Evolutionary conservation across 1,140 invertebrate genomes (phyloP).

Genomic region (Oryzaephilus surinamensis): DNA sequence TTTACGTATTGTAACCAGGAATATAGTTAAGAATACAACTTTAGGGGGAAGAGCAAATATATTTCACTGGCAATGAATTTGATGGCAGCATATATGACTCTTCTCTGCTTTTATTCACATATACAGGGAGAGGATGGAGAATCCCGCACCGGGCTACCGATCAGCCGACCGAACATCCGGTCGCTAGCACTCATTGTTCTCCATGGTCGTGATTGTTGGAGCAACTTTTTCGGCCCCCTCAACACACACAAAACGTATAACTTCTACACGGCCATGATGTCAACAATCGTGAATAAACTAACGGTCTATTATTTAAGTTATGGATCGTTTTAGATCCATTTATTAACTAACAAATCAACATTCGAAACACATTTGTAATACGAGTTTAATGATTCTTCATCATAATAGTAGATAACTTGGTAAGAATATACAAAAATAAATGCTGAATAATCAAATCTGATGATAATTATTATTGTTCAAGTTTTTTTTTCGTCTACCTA

Average conservation of each 20-base stretch:
- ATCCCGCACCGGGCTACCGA: constrained; percentile 19
- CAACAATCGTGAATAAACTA: constrained; percentile 9
- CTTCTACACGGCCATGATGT: constrained; percentile 6
- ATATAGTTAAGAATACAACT: constrained; percentile 19
- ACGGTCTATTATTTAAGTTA: too few species aligned
- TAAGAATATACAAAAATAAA: too few species aligned
- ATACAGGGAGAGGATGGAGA: constrained; percentile 13
- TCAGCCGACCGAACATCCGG: constrained; percentile 20
- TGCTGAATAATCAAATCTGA: too few species aligned
- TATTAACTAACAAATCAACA: too few species aligned
- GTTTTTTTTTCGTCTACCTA: too few species aligned
- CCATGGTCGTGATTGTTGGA: constrained; percentile 6
- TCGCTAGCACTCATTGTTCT: constrained; percentile 15
- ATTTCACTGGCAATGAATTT: constrained; percentile 20
- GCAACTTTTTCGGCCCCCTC: constrained; percentile 1
- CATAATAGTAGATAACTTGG: too few species aligned
- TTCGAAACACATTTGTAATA: too few species aligned
- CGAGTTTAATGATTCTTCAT: too few species aligned
- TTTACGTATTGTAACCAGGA: constrained; percentile 7
- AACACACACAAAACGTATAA: too few species aligned
- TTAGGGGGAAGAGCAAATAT: constrained; percentile 19
- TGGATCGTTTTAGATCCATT: too few species aligned
- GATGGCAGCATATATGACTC: constrained; percentile 19
- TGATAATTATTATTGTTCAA: too few species aligned
- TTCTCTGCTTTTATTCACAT: not conserved